Conservation (phyloP, 2,888 invertebrate genomes). For the Nebria brevicollis region DNA sequence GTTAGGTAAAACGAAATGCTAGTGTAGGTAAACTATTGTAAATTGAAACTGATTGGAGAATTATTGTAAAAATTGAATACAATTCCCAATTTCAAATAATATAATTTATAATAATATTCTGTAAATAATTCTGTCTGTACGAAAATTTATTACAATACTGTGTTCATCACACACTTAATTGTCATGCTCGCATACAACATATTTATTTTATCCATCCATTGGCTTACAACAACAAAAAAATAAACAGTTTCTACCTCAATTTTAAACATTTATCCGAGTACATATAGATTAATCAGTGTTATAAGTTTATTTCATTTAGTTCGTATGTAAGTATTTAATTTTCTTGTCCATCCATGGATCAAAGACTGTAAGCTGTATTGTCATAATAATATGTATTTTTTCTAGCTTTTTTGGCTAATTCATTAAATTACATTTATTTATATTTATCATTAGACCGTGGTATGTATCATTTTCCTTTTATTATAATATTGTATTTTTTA, state of each 20-base stretch:
- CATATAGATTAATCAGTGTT: constrained; percentile 37
- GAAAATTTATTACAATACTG: constrained; percentile 43
- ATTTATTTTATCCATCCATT: constrained; percentile 37
- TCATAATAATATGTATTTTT: constrained; percentile 32
- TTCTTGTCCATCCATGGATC: constrained; percentile 57
- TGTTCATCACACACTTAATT: constrained; percentile 45
- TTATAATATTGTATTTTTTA: constrained; percentile 44
- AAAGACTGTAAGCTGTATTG: constrained; percentile 57
- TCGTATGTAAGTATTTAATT: constrained; percentile 54
- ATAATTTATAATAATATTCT: constrained; percentile 37
- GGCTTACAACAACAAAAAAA: constrained; percentile 30
- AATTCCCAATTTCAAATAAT: constrained; percentile 45
- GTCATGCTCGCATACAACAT: constrained; percentile 45
- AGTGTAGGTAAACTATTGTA: constrained; percentile 28
- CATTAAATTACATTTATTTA: constrained; percentile 43
- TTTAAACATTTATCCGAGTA: constrained; percentile 53
- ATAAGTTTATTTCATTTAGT: constrained; percentile 49
- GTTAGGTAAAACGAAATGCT: constrained; percentile 34
- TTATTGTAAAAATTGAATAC: constrained; percentile 40
- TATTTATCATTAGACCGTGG: constrained; percentile 34
- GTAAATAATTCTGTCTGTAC: constrained; percentile 43
- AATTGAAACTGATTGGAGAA: constrained; percentile 42
- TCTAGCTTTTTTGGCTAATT: constrained; percentile 42
- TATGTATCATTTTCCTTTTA: constrained; percentile 44
- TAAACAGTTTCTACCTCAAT: constrained; percentile 62